phyloP scores from a whole-genome alignment of 2,797 vertebrate genomes.

The Alfaro cultratus region DNA sequence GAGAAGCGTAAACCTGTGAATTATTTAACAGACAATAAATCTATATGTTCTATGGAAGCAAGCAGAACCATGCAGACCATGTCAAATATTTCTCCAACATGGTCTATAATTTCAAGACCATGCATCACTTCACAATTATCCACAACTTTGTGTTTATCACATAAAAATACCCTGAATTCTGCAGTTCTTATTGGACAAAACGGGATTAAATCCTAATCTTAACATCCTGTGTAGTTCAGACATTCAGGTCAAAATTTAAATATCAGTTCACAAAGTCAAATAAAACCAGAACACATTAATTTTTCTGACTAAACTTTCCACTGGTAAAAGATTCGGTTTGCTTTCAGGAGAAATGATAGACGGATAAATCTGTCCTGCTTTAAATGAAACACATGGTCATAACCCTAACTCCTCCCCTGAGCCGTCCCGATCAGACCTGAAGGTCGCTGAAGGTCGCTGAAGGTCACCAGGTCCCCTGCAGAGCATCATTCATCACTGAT shows the following conservation, averaged over 20 bases:
- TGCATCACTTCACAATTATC: not conserved
- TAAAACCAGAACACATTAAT: not conserved
- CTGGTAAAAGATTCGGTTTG: not conserved
- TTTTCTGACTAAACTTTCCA: not conserved
- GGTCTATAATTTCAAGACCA: not conserved
- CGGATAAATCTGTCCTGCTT: conserved; percentile 8
- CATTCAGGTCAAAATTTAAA: not conserved
- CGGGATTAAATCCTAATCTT: too few relatives aligned
- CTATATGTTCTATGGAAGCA: not conserved
- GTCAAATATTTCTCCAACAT: not conserved
- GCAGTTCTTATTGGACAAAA: not conserved
- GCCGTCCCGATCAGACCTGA: not conserved
- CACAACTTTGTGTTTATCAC: not conserved
- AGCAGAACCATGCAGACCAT: not conserved
- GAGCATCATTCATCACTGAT: conserved; percentile 25
- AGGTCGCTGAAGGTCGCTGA: conserved; percentile 24
- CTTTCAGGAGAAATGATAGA: conserved; percentile 1
- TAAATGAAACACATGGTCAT: not conserved
- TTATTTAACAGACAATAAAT: not conserved
- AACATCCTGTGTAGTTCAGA: too few relatives aligned
- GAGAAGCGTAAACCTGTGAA: not conserved
- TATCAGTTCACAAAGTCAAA: not conserved
- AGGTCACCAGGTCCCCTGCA: conserved; percentile 17
- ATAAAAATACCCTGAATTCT: not conserved
- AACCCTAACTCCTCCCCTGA: conserved; percentile 15